Percentiles rank a stretch among this genome's conserved stretches.
Evolutionary conservation across 2,113 vertebrate species (phyloP).

Genomic region (Gallinago undulata): DNA sequence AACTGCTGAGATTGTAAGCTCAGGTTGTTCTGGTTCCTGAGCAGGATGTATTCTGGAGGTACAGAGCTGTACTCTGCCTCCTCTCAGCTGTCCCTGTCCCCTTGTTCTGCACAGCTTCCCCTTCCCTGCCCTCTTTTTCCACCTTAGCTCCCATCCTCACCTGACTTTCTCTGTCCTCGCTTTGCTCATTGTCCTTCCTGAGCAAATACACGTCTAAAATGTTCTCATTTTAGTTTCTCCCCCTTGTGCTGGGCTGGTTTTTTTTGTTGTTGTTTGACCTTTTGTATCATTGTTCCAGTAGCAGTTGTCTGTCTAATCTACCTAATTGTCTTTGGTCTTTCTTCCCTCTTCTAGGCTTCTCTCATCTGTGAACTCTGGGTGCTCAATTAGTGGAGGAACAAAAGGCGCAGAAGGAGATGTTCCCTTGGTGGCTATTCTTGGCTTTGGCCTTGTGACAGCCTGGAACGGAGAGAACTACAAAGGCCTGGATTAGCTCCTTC

Average conservation of each 20-base stretch:
- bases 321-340: constrained; percentile 54
- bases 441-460: constrained; percentile 25
- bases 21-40: not conserved
- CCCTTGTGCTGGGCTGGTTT: not conserved
- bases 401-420: constrained; percentile 49
- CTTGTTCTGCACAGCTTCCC: not conserved
- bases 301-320: constrained; percentile 49
- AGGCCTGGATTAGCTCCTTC: constrained; percentile 28
- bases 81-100: not conserved
- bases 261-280: not conserved
- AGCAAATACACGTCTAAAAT: not conserved
- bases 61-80: not conserved
- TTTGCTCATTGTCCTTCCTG: not conserved
- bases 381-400: constrained; percentile 38
- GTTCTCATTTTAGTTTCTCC: not conserved
- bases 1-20: not conserved
- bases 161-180: not conserved
- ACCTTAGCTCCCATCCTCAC: not conserved
- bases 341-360: constrained; percentile 1
- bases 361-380: constrained; percentile 43
- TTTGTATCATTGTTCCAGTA: constrained; percentile 9
- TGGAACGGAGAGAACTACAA: constrained; percentile 22
- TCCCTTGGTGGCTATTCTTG: constrained; percentile 44
- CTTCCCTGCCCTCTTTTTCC: not conserved
- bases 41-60: not conserved